Evolutionary conservation across 2,113 vertebrate species (phyloP).

Genomic region (Brachionichthys hirsutus): DNA sequence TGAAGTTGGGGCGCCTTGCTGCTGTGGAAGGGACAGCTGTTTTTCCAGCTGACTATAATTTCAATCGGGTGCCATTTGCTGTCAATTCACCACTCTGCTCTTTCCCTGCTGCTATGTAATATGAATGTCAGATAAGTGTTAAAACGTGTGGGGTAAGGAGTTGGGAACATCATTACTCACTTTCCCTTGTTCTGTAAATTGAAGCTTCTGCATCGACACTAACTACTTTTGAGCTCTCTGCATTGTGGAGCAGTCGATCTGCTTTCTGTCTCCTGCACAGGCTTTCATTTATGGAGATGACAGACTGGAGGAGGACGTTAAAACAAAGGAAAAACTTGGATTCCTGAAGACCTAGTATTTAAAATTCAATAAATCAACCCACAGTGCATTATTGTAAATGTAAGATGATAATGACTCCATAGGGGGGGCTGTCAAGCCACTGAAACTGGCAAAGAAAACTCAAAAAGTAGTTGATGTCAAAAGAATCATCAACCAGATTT

Average conservation of each 20-base stretch:
- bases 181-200: conserved; percentile 63
- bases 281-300: conserved; percentile 52
- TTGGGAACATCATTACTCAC: conserved; percentile 56
- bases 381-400: conserved; percentile 45
- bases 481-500: conserved; percentile 17
- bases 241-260: conserved; percentile 54
- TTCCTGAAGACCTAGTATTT: conserved; percentile 35
- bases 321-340: conserved; percentile 50
- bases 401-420: conserved; percentile 53
- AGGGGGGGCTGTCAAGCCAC: conserved; percentile 46
- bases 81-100: conserved; percentile 49
- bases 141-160: conserved; percentile 19
- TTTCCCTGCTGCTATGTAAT: conserved; percentile 35
- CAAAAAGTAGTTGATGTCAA: conserved; percentile 36
- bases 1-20: conserved; percentile 29
- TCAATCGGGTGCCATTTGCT: conserved; percentile 47
- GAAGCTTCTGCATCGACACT: conserved; percentile 60
- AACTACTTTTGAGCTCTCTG: conserved; percentile 47
- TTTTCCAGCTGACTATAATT: conserved; percentile 31
- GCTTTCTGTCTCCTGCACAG: conserved; percentile 40
- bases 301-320: conserved; percentile 39
- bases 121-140: conserved; percentile 40
- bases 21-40: conserved; percentile 31
- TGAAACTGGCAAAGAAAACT: conserved; percentile 13
- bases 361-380: conserved; percentile 38